Base-by-base conservation (phyloP, 2,113 vertebrate genomes). In the Urocynchramus pylzowi region DNA sequence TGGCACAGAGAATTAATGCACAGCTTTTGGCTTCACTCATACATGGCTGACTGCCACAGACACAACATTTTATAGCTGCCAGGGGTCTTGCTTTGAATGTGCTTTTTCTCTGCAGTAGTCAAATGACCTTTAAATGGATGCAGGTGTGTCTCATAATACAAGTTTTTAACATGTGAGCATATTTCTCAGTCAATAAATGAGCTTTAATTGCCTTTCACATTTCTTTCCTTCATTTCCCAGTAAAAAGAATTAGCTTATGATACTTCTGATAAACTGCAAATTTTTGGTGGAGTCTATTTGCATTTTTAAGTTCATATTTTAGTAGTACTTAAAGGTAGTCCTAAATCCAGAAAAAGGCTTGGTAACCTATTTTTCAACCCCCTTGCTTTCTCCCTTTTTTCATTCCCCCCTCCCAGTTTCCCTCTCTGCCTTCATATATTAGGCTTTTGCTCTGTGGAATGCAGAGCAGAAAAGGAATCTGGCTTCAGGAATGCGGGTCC, bases 61-160 rank as follows among this genome's bases (percentile, higher is more conserved):
- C 79, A 84, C 85, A 91, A 50, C 64, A 35, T 80, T 68, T 86
- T 52, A 45, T 70, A 75, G 88, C 93, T 95, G 88, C 71, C 71
- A 83, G 76, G 75, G 76, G 75, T 86, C 95, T 84, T 28, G 7
- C 88, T 88, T 80, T 67, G 27, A 93, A 69, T 67, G 76, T 84
- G 71, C 24, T 94, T 80, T 94, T 87, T 91, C 90, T 94, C 90
- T 93, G 42, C 85, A 77, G 87, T 91, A 90, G 82, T 93, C 87
- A 86, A 74, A 80, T 95, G 90, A 93, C 87, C 92, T 96, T 88
- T 93, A 96, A 95, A 80, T 96, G 82, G 39, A 63, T 96, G 90
- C 92, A 96, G 95, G 93, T 96, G 87, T 95, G 85, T 94, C 79
- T 87, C 89, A 41, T 16, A 87, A n/a, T 20, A 69, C 71, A 84